Evolutionary conservation across 1,140 invertebrate genomes (phyloP).

Genomic region (Drosophila athabasca): DNA sequence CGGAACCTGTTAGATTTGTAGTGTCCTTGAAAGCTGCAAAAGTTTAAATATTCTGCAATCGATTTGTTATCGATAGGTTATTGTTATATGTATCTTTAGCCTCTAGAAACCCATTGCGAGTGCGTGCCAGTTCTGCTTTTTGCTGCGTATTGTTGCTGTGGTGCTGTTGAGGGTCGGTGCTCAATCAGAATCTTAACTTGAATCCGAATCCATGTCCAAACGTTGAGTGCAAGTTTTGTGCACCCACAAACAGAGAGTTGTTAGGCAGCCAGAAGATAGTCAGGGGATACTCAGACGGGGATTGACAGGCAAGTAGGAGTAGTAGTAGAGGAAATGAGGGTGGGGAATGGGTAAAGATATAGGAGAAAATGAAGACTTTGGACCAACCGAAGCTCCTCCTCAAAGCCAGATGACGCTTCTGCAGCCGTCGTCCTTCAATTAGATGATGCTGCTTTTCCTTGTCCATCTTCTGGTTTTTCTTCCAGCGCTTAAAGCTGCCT

Average conservation of each 20-base stretch:
- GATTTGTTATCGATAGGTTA: conserved; percentile 19
- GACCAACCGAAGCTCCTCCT: conserved; percentile 58
- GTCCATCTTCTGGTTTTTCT: conserved; percentile 35
- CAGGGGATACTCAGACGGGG: neutral
- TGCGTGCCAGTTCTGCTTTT: no score
- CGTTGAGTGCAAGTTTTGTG: conserved; percentile 35
- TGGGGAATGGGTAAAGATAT: conserved; percentile 2
- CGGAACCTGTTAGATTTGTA: conserved; percentile 6
- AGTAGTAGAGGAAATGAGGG: neutral
- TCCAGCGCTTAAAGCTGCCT: conserved; percentile 64
- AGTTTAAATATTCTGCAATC: conserved; percentile 14
- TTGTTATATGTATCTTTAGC: conserved; percentile 2
- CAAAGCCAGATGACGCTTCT: conserved; percentile 42
- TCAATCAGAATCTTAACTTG: no score
- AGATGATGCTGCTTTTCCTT: conserved; percentile 7
- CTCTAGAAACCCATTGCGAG: neutral
- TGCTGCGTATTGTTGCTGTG: no score
- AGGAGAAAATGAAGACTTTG: conserved; percentile 27
- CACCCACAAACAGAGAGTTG: conserved; percentile 22
- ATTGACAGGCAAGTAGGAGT: neutral
- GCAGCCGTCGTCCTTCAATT: conserved; percentile 2
- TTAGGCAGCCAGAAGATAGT: conserved; percentile 11
- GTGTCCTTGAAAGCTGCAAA: conserved; percentile 26
- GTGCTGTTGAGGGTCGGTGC: no score
- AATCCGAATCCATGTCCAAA: no score